Evolutionary conservation across 2,797 vertebrate genomes (phyloP), one percentile per base, ranked within the genome.

Genomic region (Anabacerthia variegaticeps): DNA sequence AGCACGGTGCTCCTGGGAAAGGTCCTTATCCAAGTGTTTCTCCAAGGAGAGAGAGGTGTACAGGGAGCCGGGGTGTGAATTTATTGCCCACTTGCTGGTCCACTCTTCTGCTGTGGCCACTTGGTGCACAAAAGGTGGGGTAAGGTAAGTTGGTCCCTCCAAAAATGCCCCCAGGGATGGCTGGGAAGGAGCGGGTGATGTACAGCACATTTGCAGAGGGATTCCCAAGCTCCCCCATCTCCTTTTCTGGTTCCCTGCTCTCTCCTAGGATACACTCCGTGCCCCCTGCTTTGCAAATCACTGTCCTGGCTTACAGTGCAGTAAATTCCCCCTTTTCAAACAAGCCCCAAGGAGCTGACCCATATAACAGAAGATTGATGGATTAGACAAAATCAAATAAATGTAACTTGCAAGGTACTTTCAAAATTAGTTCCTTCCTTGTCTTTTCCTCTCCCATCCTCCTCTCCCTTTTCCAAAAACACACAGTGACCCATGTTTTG

Each of bases 251-350:
- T 27, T 81, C 69, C 83, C 9, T 91, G 93, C 72, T 83, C 85
- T 89, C 89, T 95, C 92, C 93, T 81, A 93, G 85, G 90, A 94
- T 55, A 90, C 80, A 43, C 23, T 58, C 28, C 30, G 21, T 73
- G n/a, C 54, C 52, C 61, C 28, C 22, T 10, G 8, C 79, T 92
- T 72, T 44, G 74, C 61, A 66, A 58, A 82, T 85, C 67, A 37
- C 84, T 58, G 32, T 48, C 71, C 37, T 48, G 69, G 18, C 85
- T 92, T 89, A 93, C 87, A 89, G 85, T 92, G 92, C 83, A 88
- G 85, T 86, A 94, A 95, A 95, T 90, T 75, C 27, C 61, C 76
- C 43, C 44, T 84, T 88, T 84, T 88, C 90, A 90, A 81, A 86
- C 73, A 62, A 84, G 21, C 28, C 69, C 28, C 41, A 23, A 71